Conservation (phyloP, 2,113 vertebrate species). For the Cavia aperea region DNA sequence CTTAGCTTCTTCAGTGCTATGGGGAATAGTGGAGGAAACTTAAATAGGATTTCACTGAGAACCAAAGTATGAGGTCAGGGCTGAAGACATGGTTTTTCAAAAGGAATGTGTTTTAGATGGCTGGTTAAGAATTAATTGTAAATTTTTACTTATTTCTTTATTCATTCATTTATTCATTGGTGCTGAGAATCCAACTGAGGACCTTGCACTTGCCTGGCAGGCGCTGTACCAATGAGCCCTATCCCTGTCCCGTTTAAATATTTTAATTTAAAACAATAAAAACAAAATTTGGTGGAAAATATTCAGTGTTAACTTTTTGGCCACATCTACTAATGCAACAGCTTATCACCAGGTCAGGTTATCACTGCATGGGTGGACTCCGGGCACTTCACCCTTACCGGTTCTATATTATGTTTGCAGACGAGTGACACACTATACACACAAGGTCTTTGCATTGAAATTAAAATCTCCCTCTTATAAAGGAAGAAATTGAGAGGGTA, state of each 20-base stretch:
- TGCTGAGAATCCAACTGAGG: too few species aligned
- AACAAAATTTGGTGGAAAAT: neutral
- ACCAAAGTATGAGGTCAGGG: accelerated
- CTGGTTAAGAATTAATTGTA: neutral
- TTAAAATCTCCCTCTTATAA: too few species aligned
- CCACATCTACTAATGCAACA: neutral
- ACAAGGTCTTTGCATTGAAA: neutral
- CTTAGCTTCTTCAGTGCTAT: neutral
- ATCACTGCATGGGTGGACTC: neutral
- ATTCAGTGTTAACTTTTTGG: neutral
- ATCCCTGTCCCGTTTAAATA: neutral
- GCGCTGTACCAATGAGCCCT: too few species aligned
- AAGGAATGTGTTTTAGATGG: neutral
- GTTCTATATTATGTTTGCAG: too few species aligned
- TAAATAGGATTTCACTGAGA: neutral
- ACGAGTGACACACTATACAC: neutral
- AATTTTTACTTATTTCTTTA: too few species aligned
- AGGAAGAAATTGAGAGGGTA: neutral
- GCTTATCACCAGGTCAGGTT: accelerated
- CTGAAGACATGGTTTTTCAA: neutral
- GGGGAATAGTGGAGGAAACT: neutral
- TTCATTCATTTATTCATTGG: too few species aligned
- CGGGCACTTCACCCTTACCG: too few species aligned
- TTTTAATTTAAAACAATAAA: neutral
- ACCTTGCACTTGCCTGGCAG: too few species aligned